These are phyloP conservation scores for Palloptera scutellata DNA, from an alignment of 2,888 invertebrate genomes.

Conservation along the genomic window DNA sequence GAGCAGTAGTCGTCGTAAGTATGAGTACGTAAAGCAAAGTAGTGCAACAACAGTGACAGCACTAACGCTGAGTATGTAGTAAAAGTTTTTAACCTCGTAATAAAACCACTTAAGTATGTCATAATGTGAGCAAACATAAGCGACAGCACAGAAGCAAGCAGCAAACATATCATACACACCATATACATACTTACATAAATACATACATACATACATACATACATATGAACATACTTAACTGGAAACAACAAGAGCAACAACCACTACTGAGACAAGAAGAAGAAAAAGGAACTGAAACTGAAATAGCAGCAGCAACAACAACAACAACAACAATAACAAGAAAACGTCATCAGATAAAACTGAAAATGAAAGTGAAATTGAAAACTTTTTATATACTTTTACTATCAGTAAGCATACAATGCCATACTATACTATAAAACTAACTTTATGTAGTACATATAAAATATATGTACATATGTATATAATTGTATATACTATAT, in stretches of 20 bases:
- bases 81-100: constrained; percentile 55
- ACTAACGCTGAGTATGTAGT: too few relatives aligned
- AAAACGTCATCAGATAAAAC: constrained; percentile 29
- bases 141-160: too few relatives aligned
- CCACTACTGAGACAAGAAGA: neutral
- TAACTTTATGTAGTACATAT: neutral
- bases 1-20: too few relatives aligned
- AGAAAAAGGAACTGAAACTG: constrained; percentile 13
- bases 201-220: too few relatives aligned
- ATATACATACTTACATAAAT: too few relatives aligned
- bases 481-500: constrained; percentile 1
- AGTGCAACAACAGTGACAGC: too few relatives aligned
- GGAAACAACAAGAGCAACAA: too few relatives aligned
- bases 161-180: too few relatives aligned
- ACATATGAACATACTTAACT: too few relatives aligned
- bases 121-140: constrained; percentile 40
- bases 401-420: constrained; percentile 24
- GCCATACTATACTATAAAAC: constrained; percentile 5
- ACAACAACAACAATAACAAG: constrained; percentile 14
- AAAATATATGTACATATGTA: constrained; percentile 5
- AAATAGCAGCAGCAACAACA: constrained; percentile 5
- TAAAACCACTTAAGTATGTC: constrained; percentile 59
- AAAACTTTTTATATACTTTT: constrained; percentile 48
- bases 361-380: constrained; percentile 53
- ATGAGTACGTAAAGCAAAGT: neutral